Percentiles rank a stretch among this genome's conserved stretches.
phyloP scores from a whole-genome alignment of 2,888 invertebrate genomes.

The Eristalis intricaria region DNA sequence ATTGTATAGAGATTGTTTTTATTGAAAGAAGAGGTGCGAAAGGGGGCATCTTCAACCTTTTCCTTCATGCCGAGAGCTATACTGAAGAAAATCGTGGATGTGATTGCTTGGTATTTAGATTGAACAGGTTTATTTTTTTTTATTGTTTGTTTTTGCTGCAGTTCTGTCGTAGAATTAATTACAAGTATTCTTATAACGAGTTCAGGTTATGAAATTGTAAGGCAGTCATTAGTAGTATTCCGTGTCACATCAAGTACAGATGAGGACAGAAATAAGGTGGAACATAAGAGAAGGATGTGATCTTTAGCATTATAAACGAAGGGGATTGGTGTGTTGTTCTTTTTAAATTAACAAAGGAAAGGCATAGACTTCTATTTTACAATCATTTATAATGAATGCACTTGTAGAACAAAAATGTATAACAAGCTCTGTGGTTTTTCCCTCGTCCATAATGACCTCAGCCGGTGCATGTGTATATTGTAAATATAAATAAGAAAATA shows the following conservation, averaged over 20 bases:
- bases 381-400: neutral
- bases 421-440: neutral
- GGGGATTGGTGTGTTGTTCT: slow-evolving; percentile 6
- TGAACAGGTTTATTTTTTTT: slow-evolving; percentile 2
- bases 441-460: too few relatives aligned
- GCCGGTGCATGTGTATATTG: too few relatives aligned
- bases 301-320: neutral
- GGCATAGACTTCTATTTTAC: neutral
- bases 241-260: neutral
- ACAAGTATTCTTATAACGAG: slow-evolving; percentile 27
- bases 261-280: neutral
- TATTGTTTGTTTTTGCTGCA: slow-evolving; percentile 4
- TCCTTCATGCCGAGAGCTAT: neutral
- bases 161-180: slow-evolving; percentile 32
- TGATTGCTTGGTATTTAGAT: slow-evolving; percentile 29
- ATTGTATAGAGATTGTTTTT: neutral
- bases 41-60: slow-evolving; percentile 17
- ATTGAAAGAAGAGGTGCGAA: neutral
- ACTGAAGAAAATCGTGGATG: slow-evolving; percentile 1
- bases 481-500: too few relatives aligned
- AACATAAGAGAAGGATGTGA: slow-evolving; percentile 1
- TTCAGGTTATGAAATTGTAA: slow-evolving; percentile 18
- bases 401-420: neutral
- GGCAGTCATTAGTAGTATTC: neutral
- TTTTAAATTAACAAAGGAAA: neutral